Evolutionary conservation across 2,888 invertebrate species (phyloP).

Genomic region (Aproaerema taeniolella): DNA sequence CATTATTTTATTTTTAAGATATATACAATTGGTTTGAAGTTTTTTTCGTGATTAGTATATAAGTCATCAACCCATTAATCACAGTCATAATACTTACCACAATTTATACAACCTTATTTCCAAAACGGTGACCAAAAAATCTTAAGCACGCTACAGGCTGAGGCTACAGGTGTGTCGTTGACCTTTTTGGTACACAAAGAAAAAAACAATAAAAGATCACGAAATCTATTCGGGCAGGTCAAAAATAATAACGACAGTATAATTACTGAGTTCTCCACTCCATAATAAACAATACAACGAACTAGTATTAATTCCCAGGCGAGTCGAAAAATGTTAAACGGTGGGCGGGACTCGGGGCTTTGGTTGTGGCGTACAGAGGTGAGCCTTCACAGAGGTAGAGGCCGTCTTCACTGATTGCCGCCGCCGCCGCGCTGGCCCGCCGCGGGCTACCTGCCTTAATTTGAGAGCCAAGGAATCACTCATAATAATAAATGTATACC

Average conservation of each 20-base stretch:
- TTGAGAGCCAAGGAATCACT: conserved; percentile 70
- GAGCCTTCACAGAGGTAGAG: conserved; percentile 56
- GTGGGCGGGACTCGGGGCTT: conserved; percentile 54
- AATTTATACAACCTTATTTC: no score
- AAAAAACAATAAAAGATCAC: no score
- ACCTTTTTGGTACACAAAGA: no score
- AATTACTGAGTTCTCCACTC: conserved; percentile 41
- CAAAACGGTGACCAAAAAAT: no score
- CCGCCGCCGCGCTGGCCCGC: conserved; percentile 40
- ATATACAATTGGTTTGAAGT: no score
- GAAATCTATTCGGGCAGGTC: conserved; percentile 16
- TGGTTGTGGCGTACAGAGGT: conserved; percentile 39
- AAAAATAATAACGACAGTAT: conserved; percentile 54
- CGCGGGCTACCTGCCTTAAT: conserved; percentile 74
- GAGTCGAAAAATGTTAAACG: conserved; percentile 71
- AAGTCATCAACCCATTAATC: no score
- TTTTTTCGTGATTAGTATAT: no score
- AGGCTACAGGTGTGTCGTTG: no score
- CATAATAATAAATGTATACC: conserved; percentile 69
- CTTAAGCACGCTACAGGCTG: no score
- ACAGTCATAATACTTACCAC: no score
- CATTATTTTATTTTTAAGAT: no score
- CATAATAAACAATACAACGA: conserved; percentile 63
- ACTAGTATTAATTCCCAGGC: conserved; percentile 63
- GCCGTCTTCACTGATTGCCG: conserved; percentile 42